Conservation (phyloP, 2,888 invertebrate species). For the Amorpha juglandis region DNA sequence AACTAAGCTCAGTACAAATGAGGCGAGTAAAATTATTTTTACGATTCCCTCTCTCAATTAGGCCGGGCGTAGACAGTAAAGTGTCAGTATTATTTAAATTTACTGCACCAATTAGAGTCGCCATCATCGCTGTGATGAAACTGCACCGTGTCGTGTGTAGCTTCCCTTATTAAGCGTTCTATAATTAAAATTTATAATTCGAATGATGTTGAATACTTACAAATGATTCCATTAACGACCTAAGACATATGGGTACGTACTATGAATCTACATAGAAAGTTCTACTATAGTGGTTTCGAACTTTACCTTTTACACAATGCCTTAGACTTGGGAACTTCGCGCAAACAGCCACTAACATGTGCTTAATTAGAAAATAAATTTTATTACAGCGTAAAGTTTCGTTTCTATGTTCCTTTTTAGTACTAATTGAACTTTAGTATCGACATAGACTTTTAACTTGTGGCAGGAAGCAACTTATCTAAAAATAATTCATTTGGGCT, state of each 20-base stretch:
- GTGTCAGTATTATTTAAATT: slow-evolving; percentile 83
- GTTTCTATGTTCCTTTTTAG: slow-evolving; percentile 1
- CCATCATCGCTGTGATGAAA: slow-evolving; percentile 80
- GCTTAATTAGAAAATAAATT: slow-evolving; percentile 27
- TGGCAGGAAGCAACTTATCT: neutral
- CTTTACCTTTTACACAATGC: slow-evolving; percentile 25
- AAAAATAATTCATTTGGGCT: neutral
- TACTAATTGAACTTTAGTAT: slow-evolving; percentile 10
- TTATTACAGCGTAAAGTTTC: slow-evolving; percentile 14
- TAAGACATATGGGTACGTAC: slow-evolving; percentile 21
- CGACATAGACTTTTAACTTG: neutral
- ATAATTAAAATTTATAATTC: slow-evolving; percentile 79
- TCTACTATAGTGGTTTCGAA: slow-evolving; percentile 22
- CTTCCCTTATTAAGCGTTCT: slow-evolving; percentile 80
- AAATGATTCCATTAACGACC: slow-evolving; percentile 42
- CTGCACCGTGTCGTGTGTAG: slow-evolving; percentile 72
- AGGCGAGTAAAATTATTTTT: slow-evolving; percentile 82
- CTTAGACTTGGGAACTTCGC: slow-evolving; percentile 27
- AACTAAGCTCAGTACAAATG: slow-evolving; percentile 78
- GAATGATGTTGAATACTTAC: slow-evolving; percentile 58
- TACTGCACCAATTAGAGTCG: slow-evolving; percentile 82
- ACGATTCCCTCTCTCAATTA: slow-evolving; percentile 83
- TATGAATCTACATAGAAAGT: slow-evolving; percentile 21
- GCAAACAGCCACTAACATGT: slow-evolving; percentile 19
- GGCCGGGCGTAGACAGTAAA: slow-evolving; percentile 74